Evolutionary conservation across 2,113 vertebrate genomes (phyloP), one percentile per base, ranked within the genome.

Genomic region (Chaetorhynchus papuensis): DNA sequence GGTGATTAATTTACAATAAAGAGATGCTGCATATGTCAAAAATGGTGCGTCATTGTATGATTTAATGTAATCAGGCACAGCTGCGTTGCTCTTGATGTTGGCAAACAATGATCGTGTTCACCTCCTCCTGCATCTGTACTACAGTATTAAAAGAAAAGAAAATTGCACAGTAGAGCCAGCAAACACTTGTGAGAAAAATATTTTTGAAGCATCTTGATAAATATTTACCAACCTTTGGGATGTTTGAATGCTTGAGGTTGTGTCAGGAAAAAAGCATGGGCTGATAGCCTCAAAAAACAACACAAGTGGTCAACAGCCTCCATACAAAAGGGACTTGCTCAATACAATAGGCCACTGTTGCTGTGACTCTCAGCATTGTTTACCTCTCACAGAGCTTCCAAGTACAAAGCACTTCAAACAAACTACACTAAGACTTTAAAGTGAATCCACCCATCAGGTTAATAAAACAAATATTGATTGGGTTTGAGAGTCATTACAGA

Each of bases 321-420:
- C 0, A 0, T 64, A 92, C 83, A 94, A 95, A 97, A 90, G 60
- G 86, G 88, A 89, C 94, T 75, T 76, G 88, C 86, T 96, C 76
- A 71, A 81, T 92, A 96, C 93, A 97, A 96, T 96, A 91, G 93
- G 57, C 83, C 94, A 96, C 92, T 84, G 83, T 94, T 94, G 91
- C 82, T 94, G 81, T 75, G 83, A 93, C 74, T 86, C 65, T 94
- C 63, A 81, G 84, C 69, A 87, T 96, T 96, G 94, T 96, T 97
- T 97, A 95, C 94, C 94, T 97, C 93, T 86, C 76, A 95, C 53
- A 92, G 83, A 56, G 75, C 53, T 93, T 83, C 95, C 90, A 88
- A 94, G 89, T 90, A 90, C 90, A 96, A 97, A 81, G 83, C 87
- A 71, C 83, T 96, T 89, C 79, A 94, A 94, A 95, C 91, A 92